Evolutionary conservation across 2,888 invertebrate species (phyloP).

Genomic region (Cosmorhoe ocellata): DNA sequence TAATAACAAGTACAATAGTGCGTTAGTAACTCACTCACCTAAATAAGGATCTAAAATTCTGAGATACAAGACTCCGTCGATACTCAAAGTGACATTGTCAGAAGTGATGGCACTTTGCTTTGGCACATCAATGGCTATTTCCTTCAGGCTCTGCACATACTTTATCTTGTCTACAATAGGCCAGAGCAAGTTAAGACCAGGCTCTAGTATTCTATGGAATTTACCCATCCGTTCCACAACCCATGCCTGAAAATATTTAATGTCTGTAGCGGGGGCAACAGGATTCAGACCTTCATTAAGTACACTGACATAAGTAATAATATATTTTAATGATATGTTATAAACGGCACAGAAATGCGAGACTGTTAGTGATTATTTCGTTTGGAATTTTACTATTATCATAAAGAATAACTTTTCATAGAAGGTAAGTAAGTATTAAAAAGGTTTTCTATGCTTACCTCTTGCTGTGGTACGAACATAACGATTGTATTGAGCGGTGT

Average conservation of each 20-base stretch:
- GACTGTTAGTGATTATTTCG: no score
- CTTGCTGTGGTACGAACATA: slow-evolving; percentile 99
- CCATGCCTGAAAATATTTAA: slow-evolving; percentile 88
- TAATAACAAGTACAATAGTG: no score
- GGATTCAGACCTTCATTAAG: no score
- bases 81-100: slow-evolving; percentile 97
- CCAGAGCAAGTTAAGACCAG: slow-evolving; percentile 95
- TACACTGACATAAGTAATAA: no score
- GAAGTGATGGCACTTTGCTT: slow-evolving; percentile 99
- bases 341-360: no score
- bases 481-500: slow-evolving; percentile 95
- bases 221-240: slow-evolving; percentile 99
- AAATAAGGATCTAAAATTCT: slow-evolving; percentile 96
- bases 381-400: no score
- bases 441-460: slow-evolving; percentile 73
- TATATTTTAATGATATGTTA: no score
- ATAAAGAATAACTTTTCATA: no score
- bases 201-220: slow-evolving; percentile 95
- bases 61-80: slow-evolving; percentile 98
- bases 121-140: slow-evolving; percentile 99
- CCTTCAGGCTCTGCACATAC: slow-evolving; percentile 99
- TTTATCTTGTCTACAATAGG: slow-evolving; percentile 96
- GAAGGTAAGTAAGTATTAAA: background rate
- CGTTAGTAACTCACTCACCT: slow-evolving; percentile 65
- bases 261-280: no score